Evolutionary conservation across 1,140 invertebrate genomes (phyloP), one percentile per base, ranked within the genome.

Genomic region (Pteromalus puparum): DNA sequence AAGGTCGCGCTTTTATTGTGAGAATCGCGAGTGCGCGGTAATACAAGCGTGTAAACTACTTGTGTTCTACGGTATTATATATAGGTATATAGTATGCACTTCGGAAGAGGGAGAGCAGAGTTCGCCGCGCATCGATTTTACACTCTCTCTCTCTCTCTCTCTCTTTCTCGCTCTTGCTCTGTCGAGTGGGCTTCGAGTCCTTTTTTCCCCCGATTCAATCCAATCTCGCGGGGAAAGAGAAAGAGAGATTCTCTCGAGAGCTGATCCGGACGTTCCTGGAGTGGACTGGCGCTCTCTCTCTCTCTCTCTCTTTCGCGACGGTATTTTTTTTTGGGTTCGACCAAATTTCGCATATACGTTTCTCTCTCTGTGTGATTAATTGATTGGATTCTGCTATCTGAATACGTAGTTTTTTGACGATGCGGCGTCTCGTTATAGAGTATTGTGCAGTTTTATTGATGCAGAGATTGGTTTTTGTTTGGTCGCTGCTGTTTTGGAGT

Each of bases 41-140:
- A 61, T 7, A 61, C 53, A 61, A 61, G 53, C 6, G 21, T n/a
- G 53, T 61, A 21, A 61, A 61, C 15, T 61, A 61, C 15, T 61
- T 61, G 6, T n/a, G 53, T 21, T 61, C 53, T 18, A 7, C 53
- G 18, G 21, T n/a, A n/a, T 61, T 61, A n/a, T 61, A 61, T 61
- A 34, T 34, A 34, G 30, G 38, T 42, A 42, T 42, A 42, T 42
- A 42, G 53, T n/a, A 61, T 61, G 53, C 53, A 61, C 53, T 61
- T 61, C 21, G 18, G 18, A 61, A 61, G 53, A 61, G 53, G 18
- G 53, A 61, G 53, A 61, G 53, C 53, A 61, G 53, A 61, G 53
- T 61, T 61, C 53, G 53, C 53, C 53, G 53, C 53, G 53, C 53
- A 61, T 61, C 53, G 53, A 61, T 61, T 61, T 61, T 61, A 61